Evolutionary conservation across 2,113 vertebrate species (phyloP), one percentile per base, ranked within the genome.

Genomic region (Atherinomorus stipes): DNA sequence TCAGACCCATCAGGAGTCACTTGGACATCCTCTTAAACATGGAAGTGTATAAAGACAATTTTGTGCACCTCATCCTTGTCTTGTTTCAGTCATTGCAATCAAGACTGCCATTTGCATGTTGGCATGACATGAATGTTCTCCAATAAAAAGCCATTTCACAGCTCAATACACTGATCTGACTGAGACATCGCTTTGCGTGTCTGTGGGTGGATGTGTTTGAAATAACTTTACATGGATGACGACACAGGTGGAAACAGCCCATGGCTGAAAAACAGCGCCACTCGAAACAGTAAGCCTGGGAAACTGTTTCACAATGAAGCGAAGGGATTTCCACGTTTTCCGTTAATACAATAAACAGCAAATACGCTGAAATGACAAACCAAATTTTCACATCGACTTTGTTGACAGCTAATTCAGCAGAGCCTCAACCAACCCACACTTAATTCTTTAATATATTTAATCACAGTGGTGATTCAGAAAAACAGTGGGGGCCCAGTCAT

Each of bases 91-190:
- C 63, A 45, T 67, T 59, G 44, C 11, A 23, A 60, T n/a, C 15
- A 73, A 76, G 58, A 61, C 23, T 18, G 10, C 52, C 22, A 52
- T 79, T 80, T 80, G 44, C 42, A 73, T 49, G 38, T 56, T 65
- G 68, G 40, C 5, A 22, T 60, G 58, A 70, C 26, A 7, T 4
- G 11, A 73, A 64, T 68, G 57, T 82, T 58, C 44, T 60, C 52
- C 21, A 74, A 74, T 71, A 74, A 70, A 78, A 71, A 38, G 54
- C 66, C 1, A 78, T 78, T 83, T 78, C 81, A 79, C 62, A 38
- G 37, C 37, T 38, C 37, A 38, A 5, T 4, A 13, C 49, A 47
- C 74, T 45, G 70, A 74, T 74, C 38, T 53, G 47, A 61, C 3
- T 0, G 21, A 31, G 42, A 58, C 1, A 42, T 31, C 3, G 4